These are phyloP conservation scores for Syngnathus acus DNA, from an alignment of 2,797 vertebrate species.

Conservation along the genomic window DNA sequence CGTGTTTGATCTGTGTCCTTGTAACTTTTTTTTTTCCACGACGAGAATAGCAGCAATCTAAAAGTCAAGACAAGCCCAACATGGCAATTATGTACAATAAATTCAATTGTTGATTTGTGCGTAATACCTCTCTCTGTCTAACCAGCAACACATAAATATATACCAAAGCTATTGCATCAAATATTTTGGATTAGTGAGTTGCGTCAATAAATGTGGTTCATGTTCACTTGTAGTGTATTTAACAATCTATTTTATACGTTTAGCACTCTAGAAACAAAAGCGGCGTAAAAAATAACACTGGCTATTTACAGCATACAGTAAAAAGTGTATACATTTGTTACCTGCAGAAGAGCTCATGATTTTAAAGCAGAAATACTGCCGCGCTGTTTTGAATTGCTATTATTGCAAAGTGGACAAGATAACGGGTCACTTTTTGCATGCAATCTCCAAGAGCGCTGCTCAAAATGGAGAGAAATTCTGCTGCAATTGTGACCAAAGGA, in stretches of 20 bases:
- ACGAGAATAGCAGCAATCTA: constrained; percentile 8
- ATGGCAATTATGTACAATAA: not conserved
- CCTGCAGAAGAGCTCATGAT: constrained; percentile 42
- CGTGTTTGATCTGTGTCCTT: not conserved
- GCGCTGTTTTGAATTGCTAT: constrained; percentile 43
- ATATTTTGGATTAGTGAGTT: constrained; percentile 17
- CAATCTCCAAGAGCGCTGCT: constrained; percentile 61
- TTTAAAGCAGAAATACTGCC: constrained; percentile 39
- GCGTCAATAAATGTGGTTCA: constrained; percentile 21
- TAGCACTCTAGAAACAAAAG: constrained; percentile 23
- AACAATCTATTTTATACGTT: constrained; percentile 20
- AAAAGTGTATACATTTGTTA: constrained; percentile 41
- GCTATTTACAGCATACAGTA: constrained; percentile 60
- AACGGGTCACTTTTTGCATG: constrained; percentile 25
- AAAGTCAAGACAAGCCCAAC: constrained; percentile 15
- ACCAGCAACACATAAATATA: constrained; percentile 13
- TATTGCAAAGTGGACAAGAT: constrained; percentile 56
- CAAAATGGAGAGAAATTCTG: constrained; percentile 26
- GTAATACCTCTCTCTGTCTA: constrained; percentile 6
- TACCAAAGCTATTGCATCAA: constrained; percentile 8
- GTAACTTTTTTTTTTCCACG: not conserved
- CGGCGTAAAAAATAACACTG: constrained; percentile 23
- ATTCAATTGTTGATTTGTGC: constrained; percentile 21
- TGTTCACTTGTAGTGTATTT: constrained; percentile 10
- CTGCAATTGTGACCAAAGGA: constrained; percentile 18